Evolutionary conservation across 2,888 invertebrate species (phyloP), one percentile per base, ranked within the genome.

Genomic region (Lasius fuliginosus): DNA sequence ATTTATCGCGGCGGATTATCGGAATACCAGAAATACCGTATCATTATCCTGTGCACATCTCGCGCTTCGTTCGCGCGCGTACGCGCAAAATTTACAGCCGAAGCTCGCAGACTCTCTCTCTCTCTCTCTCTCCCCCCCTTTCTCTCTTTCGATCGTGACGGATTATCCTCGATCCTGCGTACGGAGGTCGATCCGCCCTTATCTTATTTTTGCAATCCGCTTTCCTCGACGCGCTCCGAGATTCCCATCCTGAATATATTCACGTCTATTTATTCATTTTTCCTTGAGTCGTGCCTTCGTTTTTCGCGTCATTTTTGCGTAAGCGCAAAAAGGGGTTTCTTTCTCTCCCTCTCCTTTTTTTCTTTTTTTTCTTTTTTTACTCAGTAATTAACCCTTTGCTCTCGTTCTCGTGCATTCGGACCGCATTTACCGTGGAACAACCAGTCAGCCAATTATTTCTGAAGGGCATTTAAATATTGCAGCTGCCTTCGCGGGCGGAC

Each of bases 11-110:
- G 92, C 92, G 93, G 94, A 94, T 94, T 94, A 94, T 94, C 94
- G 92, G 93, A 95, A 95, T 94, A 94, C 94, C 94, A 94, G 94
- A 94, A 94, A 94, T 92, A 94, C 94, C 92, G 92, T 94, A 93
- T 94, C 92, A 94, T 94, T 94, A 95, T 93, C 93, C 90, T 90
- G 69, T 69, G 79, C 67, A 92, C 92, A 85, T 85, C 88, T 84
- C 85, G 86, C 85, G 84, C 82, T 73, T 82, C 84, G 83, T 83
- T 75, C 77, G 84, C 82, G 85, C 82, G 69, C 83, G 79, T 83
- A 83, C 85, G 73, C 71, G 27, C 84, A 86, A 84, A 90, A 90
- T 90, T 87, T 88, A 87, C 87, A 86, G 83, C 90, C 86, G 46
- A 69, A 68, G 83, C 79, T 83, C 75, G 83, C 65, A 69, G 46